A percentile compares a stretch with the other conserved stretches of the same genome.
These are phyloP conservation scores for Aphelinus certus DNA, from an alignment of 1,140 invertebrate genomes.

Conservation along the genomic window DNA sequence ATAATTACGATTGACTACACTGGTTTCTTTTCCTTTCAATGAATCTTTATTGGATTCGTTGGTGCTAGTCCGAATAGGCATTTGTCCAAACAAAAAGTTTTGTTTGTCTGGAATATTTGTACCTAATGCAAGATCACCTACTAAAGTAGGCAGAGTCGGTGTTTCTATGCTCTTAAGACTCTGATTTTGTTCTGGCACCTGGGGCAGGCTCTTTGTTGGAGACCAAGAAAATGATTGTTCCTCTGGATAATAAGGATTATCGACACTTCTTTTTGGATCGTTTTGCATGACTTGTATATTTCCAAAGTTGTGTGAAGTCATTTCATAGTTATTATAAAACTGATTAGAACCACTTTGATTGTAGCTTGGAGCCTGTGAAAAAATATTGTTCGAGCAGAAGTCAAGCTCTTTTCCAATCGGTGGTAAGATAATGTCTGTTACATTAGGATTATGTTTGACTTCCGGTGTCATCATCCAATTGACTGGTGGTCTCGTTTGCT, in stretches of 20 bases:
- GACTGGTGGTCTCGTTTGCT: slow-evolving; percentile 63
- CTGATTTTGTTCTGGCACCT: slow-evolving; percentile 58
- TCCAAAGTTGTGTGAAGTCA: slow-evolving; percentile 55
- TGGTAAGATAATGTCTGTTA: slow-evolving; percentile 59
- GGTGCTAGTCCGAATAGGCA: slow-evolving; percentile 46
- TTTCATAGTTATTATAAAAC: slow-evolving; percentile 65
- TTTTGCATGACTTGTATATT: slow-evolving; percentile 59
- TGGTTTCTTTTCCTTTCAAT: slow-evolving; percentile 56
- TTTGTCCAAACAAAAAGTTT: slow-evolving; percentile 59
- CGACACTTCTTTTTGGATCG: slow-evolving; percentile 55
- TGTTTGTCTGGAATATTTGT: slow-evolving; percentile 61
- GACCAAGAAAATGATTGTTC: slow-evolving; percentile 71
- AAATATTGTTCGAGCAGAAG: slow-evolving; percentile 64
- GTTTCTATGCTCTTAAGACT: slow-evolving; percentile 58
- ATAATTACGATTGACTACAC: slow-evolving; percentile 50
- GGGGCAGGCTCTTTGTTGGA: slow-evolving; percentile 66
- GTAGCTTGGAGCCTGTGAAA: slow-evolving; percentile 58
- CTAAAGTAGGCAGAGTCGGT: slow-evolving; percentile 68
- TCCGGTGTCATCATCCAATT: slow-evolving; percentile 75
- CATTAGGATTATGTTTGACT: slow-evolving; percentile 59
- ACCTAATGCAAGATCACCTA: slow-evolving; percentile 70
- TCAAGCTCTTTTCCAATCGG: slow-evolving; percentile 63
- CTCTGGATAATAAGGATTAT: slow-evolving; percentile 58
- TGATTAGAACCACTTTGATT: slow-evolving; percentile 58
- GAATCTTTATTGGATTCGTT: slow-evolving; percentile 52